Evolutionary conservation across 2,113 vertebrate species (phyloP).

Genomic region (Hassar affinis): DNA sequence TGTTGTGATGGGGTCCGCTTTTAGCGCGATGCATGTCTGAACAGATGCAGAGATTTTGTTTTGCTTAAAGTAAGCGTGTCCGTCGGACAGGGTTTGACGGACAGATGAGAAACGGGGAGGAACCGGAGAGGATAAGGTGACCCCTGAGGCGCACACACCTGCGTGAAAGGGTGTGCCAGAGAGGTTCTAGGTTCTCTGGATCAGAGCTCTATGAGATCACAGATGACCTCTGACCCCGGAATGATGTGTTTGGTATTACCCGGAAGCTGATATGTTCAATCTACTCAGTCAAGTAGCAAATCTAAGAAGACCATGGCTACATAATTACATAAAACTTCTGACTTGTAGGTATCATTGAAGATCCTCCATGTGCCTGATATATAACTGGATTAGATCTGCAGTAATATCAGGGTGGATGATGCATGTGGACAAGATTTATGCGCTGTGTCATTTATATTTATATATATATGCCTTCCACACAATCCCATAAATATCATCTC

Average conservation of each 20-base stretch:
- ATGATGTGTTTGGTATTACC: background rate
- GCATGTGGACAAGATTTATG: slow-evolving; percentile 11
- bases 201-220: slow-evolving; percentile 21
- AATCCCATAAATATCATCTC: slow-evolving; percentile 29
- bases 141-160: slow-evolving; percentile 41
- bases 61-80: slow-evolving; percentile 19
- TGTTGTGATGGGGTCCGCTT: slow-evolving; percentile 36
- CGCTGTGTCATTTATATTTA: slow-evolving; percentile 12
- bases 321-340: background rate
- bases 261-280: background rate
- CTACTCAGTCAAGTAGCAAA: background rate
- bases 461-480: slow-evolving; percentile 24
- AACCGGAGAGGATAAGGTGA: background rate
- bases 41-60: slow-evolving; percentile 17
- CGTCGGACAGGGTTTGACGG: slow-evolving; percentile 36
- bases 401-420: slow-evolving; percentile 30
- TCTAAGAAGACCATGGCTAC: background rate
- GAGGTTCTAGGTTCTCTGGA: slow-evolving; percentile 6
- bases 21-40: slow-evolving; percentile 43
- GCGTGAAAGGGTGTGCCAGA: slow-evolving; percentile 14
- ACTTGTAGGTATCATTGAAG: background rate
- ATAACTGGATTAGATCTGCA: slow-evolving; percentile 30
- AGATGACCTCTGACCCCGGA: slow-evolving; percentile 30
- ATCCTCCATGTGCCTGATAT: background rate
- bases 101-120: slow-evolving; percentile 14